Evolutionary conservation across 2,113 vertebrate species (phyloP).

Genomic region (Fulmarus glacialis): DNA sequence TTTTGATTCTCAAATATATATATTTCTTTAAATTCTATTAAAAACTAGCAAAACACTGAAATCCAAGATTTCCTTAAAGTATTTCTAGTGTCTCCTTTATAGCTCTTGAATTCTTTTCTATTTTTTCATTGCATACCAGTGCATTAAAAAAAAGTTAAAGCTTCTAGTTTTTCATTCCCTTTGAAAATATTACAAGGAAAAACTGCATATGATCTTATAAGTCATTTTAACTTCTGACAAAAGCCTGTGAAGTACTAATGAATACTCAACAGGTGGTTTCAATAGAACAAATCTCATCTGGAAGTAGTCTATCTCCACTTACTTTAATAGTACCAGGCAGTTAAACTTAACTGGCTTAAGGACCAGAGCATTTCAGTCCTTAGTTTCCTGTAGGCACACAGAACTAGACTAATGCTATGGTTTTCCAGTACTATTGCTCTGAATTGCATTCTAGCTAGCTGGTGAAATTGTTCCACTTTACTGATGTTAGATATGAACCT

Average conservation of each 20-base stretch:
- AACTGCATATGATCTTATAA: background rate
- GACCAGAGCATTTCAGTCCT: background rate
- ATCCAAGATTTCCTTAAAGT: background rate
- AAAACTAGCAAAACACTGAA: background rate
- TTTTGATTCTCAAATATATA: background rate
- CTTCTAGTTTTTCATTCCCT: background rate
- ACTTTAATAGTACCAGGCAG: background rate
- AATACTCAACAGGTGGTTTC: background rate
- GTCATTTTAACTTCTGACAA: background rate
- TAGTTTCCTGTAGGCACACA: background rate
- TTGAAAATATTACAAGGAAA: background rate
- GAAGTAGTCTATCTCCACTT: background rate
- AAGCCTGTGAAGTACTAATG: background rate
- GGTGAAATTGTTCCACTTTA: background rate
- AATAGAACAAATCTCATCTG: background rate
- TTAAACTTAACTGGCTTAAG: background rate
- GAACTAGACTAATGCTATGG: background rate
- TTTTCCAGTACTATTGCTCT: background rate
- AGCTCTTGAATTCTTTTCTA: background rate
- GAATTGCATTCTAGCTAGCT: background rate
- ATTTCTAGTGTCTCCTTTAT: background rate
- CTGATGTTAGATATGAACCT: background rate
- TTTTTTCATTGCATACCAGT: background rate
- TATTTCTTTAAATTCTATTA: background rate
- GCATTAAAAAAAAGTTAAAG: background rate